Percentiles rank a stretch among this genome's conserved stretches.
phyloP scores from a whole-genome alignment of 2,797 vertebrate species.

The Halcyon smyrnensis region DNA sequence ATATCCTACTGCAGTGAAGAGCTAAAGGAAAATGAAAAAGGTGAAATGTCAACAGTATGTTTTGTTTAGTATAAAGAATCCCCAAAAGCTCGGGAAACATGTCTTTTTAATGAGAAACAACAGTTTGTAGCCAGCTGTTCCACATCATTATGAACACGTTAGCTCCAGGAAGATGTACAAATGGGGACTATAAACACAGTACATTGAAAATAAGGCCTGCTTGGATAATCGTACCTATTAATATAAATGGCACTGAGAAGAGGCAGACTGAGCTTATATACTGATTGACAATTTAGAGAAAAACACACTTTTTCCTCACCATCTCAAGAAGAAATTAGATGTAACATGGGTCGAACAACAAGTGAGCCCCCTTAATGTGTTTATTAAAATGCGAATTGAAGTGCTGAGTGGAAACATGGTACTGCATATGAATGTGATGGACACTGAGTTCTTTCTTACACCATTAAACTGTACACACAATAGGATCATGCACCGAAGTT shows the following conservation, averaged over 20 bases:
- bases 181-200: conserved; percentile 45
- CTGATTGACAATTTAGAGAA: conserved; percentile 49
- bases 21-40: conserved; percentile 50
- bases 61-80: conserved; percentile 67
- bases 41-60: conserved; percentile 48
- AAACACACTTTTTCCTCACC: conserved; percentile 53
- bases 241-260: conserved; percentile 61
- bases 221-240: conserved; percentile 57
- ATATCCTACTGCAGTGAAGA: background rate
- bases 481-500: background rate
- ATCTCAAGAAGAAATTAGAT: conserved; percentile 39
- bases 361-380: background rate
- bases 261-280: conserved; percentile 21
- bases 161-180: conserved; percentile 49
- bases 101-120: conserved; percentile 74
- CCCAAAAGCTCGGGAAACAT: conserved; percentile 49
- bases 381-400: conserved; percentile 45
- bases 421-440: background rate
- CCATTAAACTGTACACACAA: background rate
- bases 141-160: conserved; percentile 55
- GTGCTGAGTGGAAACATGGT: background rate
- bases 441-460: background rate
- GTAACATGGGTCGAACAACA: background rate
- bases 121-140: conserved; percentile 69
- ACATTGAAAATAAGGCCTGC: conserved; percentile 58